These are phyloP conservation scores for Camelus bactrianus DNA, from an alignment of 2,113 vertebrate genomes.

Conservation along the genomic window DNA sequence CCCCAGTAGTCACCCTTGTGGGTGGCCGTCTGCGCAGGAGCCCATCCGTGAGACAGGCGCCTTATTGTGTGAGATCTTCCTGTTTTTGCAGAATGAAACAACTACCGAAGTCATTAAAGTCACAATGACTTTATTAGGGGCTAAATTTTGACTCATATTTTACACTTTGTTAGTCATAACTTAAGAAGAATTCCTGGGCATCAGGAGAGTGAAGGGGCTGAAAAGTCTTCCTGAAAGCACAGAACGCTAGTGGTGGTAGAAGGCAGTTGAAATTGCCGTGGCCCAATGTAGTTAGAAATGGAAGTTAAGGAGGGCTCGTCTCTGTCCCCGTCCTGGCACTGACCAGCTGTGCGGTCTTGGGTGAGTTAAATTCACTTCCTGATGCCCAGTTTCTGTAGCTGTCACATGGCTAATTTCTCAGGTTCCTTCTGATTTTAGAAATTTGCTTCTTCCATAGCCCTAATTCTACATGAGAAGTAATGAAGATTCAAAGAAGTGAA, in stretches of 20 bases:
- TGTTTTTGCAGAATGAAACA: slow-evolving; percentile 78
- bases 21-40: slow-evolving; percentile 62
- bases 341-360: not conserved
- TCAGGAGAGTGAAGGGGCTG: slow-evolving; percentile 40
- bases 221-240: slow-evolving; percentile 52
- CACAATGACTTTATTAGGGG: slow-evolving; percentile 79
- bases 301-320: not conserved
- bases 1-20: slow-evolving; percentile 48
- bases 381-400: not conserved
- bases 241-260: not conserved
- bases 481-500: not conserved
- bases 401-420: not conserved
- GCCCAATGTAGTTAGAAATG: not conserved
- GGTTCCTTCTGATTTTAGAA: not conserved
- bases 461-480: slow-evolving; percentile 26
- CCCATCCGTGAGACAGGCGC: slow-evolving; percentile 80
- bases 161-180: slow-evolving; percentile 76
- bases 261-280: not conserved
- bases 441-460: not conserved
- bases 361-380: not conserved
- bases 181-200: slow-evolving; percentile 71
- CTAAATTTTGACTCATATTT: slow-evolving; percentile 79
- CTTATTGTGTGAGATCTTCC: slow-evolving; percentile 81
- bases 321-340: not conserved
- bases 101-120: slow-evolving; percentile 79